Evolutionary conservation across 2,797 vertebrate genomes (phyloP).

Genomic region (Galago senegalensis): DNA sequence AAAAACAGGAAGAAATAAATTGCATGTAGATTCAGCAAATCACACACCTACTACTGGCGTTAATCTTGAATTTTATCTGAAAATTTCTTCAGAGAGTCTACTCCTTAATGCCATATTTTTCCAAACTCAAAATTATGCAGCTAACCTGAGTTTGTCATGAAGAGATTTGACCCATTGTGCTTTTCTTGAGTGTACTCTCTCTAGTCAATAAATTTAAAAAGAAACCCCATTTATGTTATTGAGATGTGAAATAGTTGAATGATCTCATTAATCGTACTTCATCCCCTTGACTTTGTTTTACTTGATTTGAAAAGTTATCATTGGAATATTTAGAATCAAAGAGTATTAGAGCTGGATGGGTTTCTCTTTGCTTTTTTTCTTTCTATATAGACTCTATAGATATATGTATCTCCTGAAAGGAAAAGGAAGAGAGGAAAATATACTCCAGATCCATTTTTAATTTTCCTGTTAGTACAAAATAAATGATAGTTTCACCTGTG

Average conservation of each 20-base stretch:
- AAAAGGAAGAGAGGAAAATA: not conserved
- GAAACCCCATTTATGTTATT: not conserved
- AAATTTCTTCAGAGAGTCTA: constrained; percentile 27
- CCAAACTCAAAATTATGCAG: not conserved
- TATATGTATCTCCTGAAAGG: not conserved
- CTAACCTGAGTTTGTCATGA: not conserved
- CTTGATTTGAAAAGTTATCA: not conserved
- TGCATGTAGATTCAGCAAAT: not conserved
- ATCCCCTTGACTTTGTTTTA: not conserved
- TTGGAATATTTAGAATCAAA: not conserved
- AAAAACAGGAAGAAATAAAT: constrained; percentile 32
- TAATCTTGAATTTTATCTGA: not conserved
- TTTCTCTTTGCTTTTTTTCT: not conserved
- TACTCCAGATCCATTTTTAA: not conserved
- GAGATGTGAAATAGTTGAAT: not conserved
- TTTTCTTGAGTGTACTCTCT: not conserved
- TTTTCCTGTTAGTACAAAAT: constrained; percentile 14
- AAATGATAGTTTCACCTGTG: not conserved
- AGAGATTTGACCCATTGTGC: constrained; percentile 4
- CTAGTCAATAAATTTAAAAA: constrained; percentile 16
- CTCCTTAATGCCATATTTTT: not conserved
- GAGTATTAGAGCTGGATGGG: not conserved
- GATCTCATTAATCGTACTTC: not conserved
- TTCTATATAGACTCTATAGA: not conserved
- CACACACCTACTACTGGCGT: not conserved